These are phyloP conservation scores for Hirudo medicinalis DNA, from an alignment of 1,140 invertebrate species.

Conservation along the genomic window DNA sequence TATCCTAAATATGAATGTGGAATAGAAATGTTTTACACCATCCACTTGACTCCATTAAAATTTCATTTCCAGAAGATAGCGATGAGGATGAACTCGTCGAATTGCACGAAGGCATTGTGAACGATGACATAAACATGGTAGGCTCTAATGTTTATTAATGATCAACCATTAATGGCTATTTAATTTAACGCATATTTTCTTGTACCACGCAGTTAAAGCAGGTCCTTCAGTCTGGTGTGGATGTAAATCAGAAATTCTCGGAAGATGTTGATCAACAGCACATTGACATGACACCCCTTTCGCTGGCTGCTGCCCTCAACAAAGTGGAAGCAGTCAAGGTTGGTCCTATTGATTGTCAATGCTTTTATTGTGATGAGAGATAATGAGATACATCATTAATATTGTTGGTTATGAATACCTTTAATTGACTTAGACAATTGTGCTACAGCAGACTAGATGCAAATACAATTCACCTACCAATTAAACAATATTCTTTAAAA, in stretches of 20 bases:
- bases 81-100: conserved; percentile 11
- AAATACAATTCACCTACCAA: too few relatives aligned
- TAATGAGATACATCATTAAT: not conserved
- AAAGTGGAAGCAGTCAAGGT: conserved; percentile 21
- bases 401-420: not conserved
- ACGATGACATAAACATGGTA: conserved; percentile 15
- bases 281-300: conserved; percentile 23
- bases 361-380: not conserved
- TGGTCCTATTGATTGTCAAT: not conserved
- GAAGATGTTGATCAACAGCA: conserved; percentile 22
- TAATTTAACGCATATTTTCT: not conserved
- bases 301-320: conserved; percentile 22
- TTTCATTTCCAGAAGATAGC: not conserved
- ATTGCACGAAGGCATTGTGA: conserved; percentile 13
- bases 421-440: not conserved
- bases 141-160: not conserved
- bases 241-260: conserved; percentile 20
- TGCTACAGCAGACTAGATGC: not conserved
- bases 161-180: not conserved
- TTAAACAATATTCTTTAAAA: too few relatives aligned
- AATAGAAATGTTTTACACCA: too few relatives aligned
- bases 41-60: too few relatives aligned
- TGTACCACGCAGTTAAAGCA: conserved; percentile 7
- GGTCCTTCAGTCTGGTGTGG: conserved; percentile 13
- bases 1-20: too few relatives aligned